phyloP scores from a whole-genome alignment of 1,140 invertebrate genomes.

The Pissodes strobi region DNA sequence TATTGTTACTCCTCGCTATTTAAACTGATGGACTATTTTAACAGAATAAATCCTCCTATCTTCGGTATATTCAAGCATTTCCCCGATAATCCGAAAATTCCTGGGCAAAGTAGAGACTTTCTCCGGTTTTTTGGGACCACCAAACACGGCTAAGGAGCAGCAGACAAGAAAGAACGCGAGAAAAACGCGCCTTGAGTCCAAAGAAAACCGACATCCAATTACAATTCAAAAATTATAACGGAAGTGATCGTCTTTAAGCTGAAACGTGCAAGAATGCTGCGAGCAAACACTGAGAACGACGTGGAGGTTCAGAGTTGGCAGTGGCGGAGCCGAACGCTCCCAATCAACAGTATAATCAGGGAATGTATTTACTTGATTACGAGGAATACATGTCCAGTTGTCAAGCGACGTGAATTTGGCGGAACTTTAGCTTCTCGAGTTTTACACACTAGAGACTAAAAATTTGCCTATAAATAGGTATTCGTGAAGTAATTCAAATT shows the following conservation, averaged over 20 bases:
- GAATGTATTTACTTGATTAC: no score
- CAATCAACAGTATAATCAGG: no score
- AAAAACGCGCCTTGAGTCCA: constrained; percentile 24
- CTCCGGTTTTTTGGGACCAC: constrained; percentile 24
- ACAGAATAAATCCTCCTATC: no score
- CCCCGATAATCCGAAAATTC: background rate
- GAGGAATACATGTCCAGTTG: no score
- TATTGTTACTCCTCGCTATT: no score
- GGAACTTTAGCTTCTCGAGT: no score
- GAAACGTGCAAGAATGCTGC: constrained; percentile 35
- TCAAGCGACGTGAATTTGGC: no score
- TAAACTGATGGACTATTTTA: no score
- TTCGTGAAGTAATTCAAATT: no score
- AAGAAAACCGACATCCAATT: constrained; percentile 42
- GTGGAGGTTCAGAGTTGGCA: constrained; percentile 13
- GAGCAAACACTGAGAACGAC: constrained; percentile 33
- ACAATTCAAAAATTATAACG: constrained; percentile 44
- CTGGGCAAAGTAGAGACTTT: constrained; percentile 1
- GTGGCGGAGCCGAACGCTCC: background rate
- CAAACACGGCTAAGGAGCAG: constrained; percentile 11
- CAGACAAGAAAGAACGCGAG: constrained; percentile 29
- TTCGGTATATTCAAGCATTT: no score
- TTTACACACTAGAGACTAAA: no score
- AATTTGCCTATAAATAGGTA: no score
- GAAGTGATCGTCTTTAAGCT: constrained; percentile 40